These are phyloP conservation scores for Papilio protenor DNA, from an alignment of 2,888 invertebrate genomes.

Conservation along the genomic window DNA sequence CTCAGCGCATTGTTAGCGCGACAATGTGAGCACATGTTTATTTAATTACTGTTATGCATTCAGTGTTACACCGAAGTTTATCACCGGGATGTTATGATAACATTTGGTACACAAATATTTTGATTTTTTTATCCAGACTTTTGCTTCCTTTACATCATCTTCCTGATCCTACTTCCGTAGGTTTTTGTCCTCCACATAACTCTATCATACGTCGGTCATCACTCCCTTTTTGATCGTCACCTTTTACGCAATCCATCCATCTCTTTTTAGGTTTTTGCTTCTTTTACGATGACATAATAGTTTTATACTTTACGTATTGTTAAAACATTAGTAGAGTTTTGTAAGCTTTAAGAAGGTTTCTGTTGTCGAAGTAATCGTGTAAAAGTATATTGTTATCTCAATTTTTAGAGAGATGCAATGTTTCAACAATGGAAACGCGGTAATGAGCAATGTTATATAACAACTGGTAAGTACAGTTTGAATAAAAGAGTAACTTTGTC, in stretches of 20 bases:
- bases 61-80: background rate
- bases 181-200: too few species aligned
- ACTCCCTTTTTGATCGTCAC: too few species aligned
- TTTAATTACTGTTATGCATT: constrained; percentile 12
- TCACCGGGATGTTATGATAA: constrained; percentile 3
- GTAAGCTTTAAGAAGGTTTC: too few species aligned
- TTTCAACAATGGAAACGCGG: background rate
- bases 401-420: background rate
- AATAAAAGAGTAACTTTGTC: constrained; percentile 8
- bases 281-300: background rate
- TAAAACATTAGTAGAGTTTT: too few species aligned
- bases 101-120: background rate
- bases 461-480: constrained; percentile 8
- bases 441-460: constrained; percentile 1
- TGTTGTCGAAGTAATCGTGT: too few species aligned
- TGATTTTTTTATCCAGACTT: background rate
- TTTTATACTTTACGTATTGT: too few species aligned
- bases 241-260: too few species aligned
- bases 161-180: too few species aligned
- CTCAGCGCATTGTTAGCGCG: constrained; percentile 30
- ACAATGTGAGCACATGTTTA: constrained; percentile 21
- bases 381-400: too few species aligned
- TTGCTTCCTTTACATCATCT: background rate
- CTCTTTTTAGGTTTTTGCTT: too few species aligned
- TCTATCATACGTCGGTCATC: too few species aligned